Percentiles rank a stretch among this genome's conserved stretches.
phyloP scores from a whole-genome alignment of 1,140 invertebrate genomes.

The Steinernema feltiae region DNA sequence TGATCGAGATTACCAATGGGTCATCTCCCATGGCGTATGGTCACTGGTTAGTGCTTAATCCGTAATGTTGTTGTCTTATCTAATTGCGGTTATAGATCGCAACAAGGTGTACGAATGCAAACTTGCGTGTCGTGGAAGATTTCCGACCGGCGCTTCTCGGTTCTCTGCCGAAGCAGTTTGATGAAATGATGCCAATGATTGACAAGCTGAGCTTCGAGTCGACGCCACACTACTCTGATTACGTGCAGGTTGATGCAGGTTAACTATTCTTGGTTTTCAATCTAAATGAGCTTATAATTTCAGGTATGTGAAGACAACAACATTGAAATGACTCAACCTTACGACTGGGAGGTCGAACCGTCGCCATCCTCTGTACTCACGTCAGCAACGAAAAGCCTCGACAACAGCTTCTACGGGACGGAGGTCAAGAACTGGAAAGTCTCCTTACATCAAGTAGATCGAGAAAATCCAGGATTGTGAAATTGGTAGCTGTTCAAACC shows the following conservation, averaged over 20 bases:
- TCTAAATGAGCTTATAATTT: neutral
- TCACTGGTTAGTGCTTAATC: conserved; percentile 23
- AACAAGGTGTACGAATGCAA: neutral
- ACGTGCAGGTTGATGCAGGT: conserved; percentile 24
- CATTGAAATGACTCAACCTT: conserved; percentile 23
- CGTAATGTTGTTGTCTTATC: neutral
- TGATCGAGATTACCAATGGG: conserved; percentile 45
- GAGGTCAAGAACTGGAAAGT: too few relatives aligned
- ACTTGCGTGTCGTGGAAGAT: neutral
- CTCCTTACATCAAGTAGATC: too few relatives aligned
- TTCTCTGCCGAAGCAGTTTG: conserved; percentile 27
- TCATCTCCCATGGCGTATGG: conserved; percentile 40
- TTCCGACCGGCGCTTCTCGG: conserved; percentile 24
- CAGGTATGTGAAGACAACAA: conserved; percentile 14
- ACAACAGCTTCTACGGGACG: too few relatives aligned
- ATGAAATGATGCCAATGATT: conserved; percentile 26
- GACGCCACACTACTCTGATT: conserved; percentile 24
- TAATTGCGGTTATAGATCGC: conserved; percentile 5
- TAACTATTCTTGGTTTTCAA: neutral
- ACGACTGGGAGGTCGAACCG: conserved; percentile 34
- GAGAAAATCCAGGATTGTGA: too few relatives aligned
- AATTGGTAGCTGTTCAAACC: too few relatives aligned
- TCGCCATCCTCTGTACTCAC: neutral
- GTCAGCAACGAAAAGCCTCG: conserved; percentile 13
- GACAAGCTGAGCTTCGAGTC: conserved; percentile 30